Evolutionary conservation across 1,140 invertebrate species (phyloP).

Genomic region (Atta cephalotes): DNA sequence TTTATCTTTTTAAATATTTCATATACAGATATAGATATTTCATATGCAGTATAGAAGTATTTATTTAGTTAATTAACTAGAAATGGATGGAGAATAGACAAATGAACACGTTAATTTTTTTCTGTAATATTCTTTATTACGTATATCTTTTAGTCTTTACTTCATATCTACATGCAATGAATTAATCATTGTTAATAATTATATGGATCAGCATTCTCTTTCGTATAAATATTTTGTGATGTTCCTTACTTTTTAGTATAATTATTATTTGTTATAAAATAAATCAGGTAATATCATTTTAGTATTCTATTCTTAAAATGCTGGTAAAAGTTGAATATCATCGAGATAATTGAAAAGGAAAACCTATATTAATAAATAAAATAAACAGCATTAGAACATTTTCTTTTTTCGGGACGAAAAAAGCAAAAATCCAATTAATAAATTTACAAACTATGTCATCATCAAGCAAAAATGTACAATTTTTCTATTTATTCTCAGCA

Average conservation of each 20-base stretch:
- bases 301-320: constrained; percentile 43
- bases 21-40: background rate
- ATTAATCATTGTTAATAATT: constrained; percentile 72
- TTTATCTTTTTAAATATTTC: background rate
- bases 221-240: constrained; percentile 58
- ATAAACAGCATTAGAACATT: constrained; percentile 10
- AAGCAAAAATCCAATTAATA: background rate
- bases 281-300: constrained; percentile 45
- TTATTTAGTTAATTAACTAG: background rate
- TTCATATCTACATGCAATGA: constrained; percentile 57
- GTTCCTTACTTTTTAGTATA: constrained; percentile 52
- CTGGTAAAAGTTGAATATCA: constrained; percentile 11
- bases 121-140: constrained; percentile 68
- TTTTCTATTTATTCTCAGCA: constrained; percentile 17
- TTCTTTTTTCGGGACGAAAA: constrained; percentile 31
- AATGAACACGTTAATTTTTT: background rate
- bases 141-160: constrained; percentile 52
- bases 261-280: constrained; percentile 60
- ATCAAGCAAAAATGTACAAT: constrained; percentile 22
- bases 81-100: background rate
- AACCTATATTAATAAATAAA: constrained; percentile 62
- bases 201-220: constrained; percentile 51
- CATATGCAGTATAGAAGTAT: background rate
- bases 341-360: constrained; percentile 40
- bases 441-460: constrained; percentile 20